These are phyloP conservation scores for Epiblema foenella DNA, from an alignment of 2,888 invertebrate species.

Conservation along the genomic window DNA sequence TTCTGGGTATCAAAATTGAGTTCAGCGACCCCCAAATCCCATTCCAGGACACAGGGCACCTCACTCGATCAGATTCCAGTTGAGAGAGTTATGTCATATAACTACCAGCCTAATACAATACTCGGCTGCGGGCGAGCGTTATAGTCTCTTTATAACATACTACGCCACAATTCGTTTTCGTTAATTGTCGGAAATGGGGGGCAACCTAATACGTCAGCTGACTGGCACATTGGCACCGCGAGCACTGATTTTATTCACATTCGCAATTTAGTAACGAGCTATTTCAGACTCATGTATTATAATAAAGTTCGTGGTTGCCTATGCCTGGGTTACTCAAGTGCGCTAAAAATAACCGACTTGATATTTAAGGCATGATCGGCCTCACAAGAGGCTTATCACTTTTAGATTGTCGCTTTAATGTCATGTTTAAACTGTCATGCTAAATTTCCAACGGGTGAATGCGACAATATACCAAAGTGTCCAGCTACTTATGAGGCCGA, in stretches of 20 bases:
- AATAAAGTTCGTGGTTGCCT: background rate
- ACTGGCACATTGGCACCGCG: slow-evolving; percentile 5
- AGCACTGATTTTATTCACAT: slow-evolving; percentile 13
- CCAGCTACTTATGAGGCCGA: too few species aligned
- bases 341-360: background rate
- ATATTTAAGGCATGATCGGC: background rate
- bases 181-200: slow-evolving; percentile 6
- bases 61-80: too few species aligned
- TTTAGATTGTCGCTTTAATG: too few species aligned
- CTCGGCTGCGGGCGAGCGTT: slow-evolving; percentile 2
- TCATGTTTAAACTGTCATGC: too few species aligned
- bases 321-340: slow-evolving; percentile 4
- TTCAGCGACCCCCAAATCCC: too few species aligned
- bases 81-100: too few species aligned
- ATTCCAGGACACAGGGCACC: too few species aligned
- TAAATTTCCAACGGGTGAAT: too few species aligned
- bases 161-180: slow-evolving; percentile 10
- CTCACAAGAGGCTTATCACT: too few species aligned
- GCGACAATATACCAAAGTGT: too few species aligned
- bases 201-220: slow-evolving; percentile 17
- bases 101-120: too few species aligned
- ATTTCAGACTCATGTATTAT: background rate
- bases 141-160: background rate
- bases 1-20: too few species aligned
- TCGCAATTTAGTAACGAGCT: background rate